Evolutionary conservation across 2,888 invertebrate genomes (phyloP).

Genomic region (Sarcophaga variegata): DNA sequence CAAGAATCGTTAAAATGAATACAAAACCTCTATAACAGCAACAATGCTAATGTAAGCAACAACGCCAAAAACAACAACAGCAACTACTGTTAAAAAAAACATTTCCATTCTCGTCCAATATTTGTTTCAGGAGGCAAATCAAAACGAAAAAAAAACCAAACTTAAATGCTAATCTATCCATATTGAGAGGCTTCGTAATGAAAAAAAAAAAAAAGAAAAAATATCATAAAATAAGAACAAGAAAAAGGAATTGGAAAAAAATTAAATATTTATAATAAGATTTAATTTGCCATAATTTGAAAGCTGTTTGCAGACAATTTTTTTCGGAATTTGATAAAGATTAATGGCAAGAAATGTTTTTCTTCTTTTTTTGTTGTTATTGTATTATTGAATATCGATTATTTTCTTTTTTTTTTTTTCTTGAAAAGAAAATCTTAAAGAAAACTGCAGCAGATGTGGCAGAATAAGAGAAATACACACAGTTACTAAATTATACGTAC

Average conservation of each 20-base stretch:
- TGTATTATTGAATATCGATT: constrained; percentile 11
- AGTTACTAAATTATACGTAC: no score
- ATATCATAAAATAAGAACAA: constrained; percentile 6
- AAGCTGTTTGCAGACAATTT: constrained; percentile 40
- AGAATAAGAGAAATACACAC: neutral
- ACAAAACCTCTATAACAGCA: constrained; percentile 19
- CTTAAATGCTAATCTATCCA: neutral
- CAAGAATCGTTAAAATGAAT: constrained; percentile 51
- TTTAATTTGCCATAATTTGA: constrained; percentile 52
- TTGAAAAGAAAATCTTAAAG: neutral
- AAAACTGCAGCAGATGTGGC: neutral
- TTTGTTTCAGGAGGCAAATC: neutral
- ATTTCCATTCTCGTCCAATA: neutral
- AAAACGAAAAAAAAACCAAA: neutral
- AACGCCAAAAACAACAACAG: constrained; percentile 26
- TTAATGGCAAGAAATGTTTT: neutral
- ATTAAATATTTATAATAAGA: constrained; percentile 23
- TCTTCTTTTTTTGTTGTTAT: no score
- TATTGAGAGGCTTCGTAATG: neutral
- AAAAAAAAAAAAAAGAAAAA: neutral
- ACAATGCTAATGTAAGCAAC: neutral
- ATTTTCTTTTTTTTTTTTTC: neutral
- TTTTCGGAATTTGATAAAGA: constrained; percentile 17
- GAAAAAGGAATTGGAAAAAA: neutral
- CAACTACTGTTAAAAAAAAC: constrained; percentile 22